Evolutionary conservation across 2,888 invertebrate genomes (phyloP), one percentile per base, ranked within the genome.

Genomic region (Hylaea fasciaria): DNA sequence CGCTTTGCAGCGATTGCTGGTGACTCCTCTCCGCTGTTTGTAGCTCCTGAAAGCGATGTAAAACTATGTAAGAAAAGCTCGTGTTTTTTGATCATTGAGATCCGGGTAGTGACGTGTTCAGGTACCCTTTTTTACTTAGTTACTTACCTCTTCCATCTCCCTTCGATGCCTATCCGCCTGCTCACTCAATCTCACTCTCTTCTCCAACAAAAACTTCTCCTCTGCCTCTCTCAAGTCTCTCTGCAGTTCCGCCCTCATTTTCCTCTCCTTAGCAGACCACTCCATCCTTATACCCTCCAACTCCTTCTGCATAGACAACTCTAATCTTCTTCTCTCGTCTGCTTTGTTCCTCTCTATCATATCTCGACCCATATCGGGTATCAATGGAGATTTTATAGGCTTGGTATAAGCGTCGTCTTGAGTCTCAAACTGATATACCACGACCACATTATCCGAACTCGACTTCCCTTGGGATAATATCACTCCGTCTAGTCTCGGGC

Each of bases 281-380:
- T 94, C 94, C 65, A 93, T 91, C 70, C 93, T 93, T 49, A 94
- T 83, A 66, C 83, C 76, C 69, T 93, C 91, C 66, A 94, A 82
- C 77, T 93, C 93, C 57, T 91, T 92, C 74, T 93, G 87, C 64
- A 91, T 69, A 39, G 86, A 77, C 54, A 91, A 72, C 70, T 92
- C 91, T 50, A 91, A 64, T 75, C 91, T 81, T 76, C 87, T 86
- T 54, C 82, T 85, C 65, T 89, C 89, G 65, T 90, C 90, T 56
- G 78, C 82, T 66, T 89, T 91, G 55, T 82, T 89, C 39, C 91
- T 85, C 40, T 91, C 91, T 14, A 89, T 79, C 74, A 90, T 79
- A 69, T 91, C 91, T 67, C 88, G 81, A 0, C 85, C 88, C 82
- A 87, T 85, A 67, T 91, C 91, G 0, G 87, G 83, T 11, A 88